Base-by-base conservation (phyloP, 2,113 vertebrate species). In the Cyanoderma ruficeps region DNA sequence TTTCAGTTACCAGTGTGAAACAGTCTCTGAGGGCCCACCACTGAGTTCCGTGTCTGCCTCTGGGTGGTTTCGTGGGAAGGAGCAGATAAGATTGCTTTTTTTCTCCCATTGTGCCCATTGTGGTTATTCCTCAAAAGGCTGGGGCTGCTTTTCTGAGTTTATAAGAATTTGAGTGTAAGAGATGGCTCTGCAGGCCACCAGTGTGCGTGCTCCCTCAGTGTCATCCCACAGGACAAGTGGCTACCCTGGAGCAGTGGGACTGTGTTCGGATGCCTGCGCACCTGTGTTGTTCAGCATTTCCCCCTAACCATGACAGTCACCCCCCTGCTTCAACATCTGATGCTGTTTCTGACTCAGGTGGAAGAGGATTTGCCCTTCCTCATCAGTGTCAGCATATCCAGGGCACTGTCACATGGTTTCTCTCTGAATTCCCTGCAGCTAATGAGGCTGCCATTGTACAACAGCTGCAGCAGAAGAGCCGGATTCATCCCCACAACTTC, bases 181-280 rank as follows among this genome's bases (percentile, higher is more conserved):
- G 33, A 27, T 2, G 5, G 10, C 21, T 64, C 24, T 87, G 42
- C 35, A 55, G 42, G 13, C 27, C 64, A 47, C 7, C 27, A 46
- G 10, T 24, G 33, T 12, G 59, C 39, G 3, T n/a, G 13, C 27
- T 61, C 27, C 47, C 21, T 80, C 24, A 14, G 50, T 22, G 35
- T 19, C 6, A 4, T n/a, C 18, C 7, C 33, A 39, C 19, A 33
- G 47, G 8, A 27, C 6, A 6, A 50, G 47, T 17, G 30, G 19
- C 47, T 37, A 31, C 27, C 10, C 41, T 49, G 67, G 39, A 53
- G 41, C 3, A 0, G 24, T 41, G 59, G 30, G 33, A 63, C 27
- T 46, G 21, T 1, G 0, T 60, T 76, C 2, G 5, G 28, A 53
- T 68, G 18, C 3, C 2, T 30, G 7, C 49, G 11, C 25, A 22